Evolutionary conservation across 1,140 invertebrate species (phyloP), one percentile per base, ranked within the genome.

Genomic region (Lucilia cuprina): DNA sequence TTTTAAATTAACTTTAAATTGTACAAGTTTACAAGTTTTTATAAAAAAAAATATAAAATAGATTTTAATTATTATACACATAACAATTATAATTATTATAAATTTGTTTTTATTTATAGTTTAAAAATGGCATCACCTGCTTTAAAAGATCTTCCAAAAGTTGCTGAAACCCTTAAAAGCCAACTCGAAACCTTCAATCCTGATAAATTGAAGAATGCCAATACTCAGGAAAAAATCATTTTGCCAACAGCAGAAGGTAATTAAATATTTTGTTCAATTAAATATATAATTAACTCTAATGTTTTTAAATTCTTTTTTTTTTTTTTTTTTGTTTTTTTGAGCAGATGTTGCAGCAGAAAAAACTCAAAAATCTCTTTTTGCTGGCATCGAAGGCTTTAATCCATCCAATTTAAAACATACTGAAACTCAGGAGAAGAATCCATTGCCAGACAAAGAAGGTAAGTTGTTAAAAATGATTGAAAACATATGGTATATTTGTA

Each of bases 381-480:
- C 96, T 88, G 96, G 96, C 77, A 97, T 98, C 86, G 96, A 97
- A 91, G 93, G 93, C 84, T 98, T 98, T 89, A 95, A 97, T 91
- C 92, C 95, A 74, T 94, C 92, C 84, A 95, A 95, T 90, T 92
- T 99, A 91, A 98, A 98, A 92, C 97, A 97, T 89, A 96, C 97
- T 30, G 95, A 97, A 91, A 98, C 97, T 49, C 94, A 96, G 88
- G 97, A 98, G 91, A 99, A 99, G 92, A 97, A 98, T 91, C 94
- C 96, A 74, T 94, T 99, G 87, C 98, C 98, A 74, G 97, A 97
- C 90, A 97, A 98, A 94, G 96, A 97, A 93, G 97, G 97, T 99
- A 93, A 92, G 91, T 91, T 55, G 41, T 47, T 21, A 41, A 17
- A 77, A 77, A 34, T n/a, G n/a, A 8, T 1, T 12, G 1, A 34